Evolutionary conservation across 2,797 vertebrate genomes (phyloP).

Genomic region (Cynopterus sphinx): DNA sequence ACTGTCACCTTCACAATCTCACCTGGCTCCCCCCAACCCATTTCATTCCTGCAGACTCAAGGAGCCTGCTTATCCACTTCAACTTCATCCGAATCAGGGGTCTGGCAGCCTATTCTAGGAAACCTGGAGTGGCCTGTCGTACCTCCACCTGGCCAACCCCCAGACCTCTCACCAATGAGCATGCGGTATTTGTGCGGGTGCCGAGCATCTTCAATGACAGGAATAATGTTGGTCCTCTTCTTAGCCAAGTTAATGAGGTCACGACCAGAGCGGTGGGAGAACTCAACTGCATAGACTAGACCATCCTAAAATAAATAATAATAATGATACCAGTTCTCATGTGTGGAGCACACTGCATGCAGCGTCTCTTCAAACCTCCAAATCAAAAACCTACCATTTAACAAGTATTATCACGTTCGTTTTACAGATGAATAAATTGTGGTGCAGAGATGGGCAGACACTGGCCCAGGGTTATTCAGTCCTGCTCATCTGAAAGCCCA

Average conservation of each 20-base stretch:
- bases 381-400: neutral
- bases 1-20: neutral
- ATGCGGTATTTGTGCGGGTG: slow-evolving; percentile 97
- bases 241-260: slow-evolving; percentile 96
- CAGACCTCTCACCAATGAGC: slow-evolving; percentile 90
- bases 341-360: neutral
- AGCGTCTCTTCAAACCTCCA: neutral
- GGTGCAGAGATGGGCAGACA: neutral
- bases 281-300: slow-evolving; percentile 96
- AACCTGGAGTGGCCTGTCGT: neutral
- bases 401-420: neutral
- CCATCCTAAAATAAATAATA: slow-evolving; percentile 86
- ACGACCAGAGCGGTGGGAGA: slow-evolving; percentile 95
- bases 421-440: neutral
- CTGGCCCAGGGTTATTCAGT: neutral
- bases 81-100: neutral
- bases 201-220: slow-evolving; percentile 95
- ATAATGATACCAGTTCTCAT: slow-evolving; percentile 15
- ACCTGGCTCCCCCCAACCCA: neutral
- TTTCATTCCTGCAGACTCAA: neutral
- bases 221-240: slow-evolving; percentile 96
- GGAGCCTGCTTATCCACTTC: neutral
- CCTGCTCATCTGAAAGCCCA: neutral
- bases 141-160: neutral
- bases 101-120: neutral